phyloP scores from a whole-genome alignment of 2,113 vertebrate genomes.

The Dinomys branickii region DNA sequence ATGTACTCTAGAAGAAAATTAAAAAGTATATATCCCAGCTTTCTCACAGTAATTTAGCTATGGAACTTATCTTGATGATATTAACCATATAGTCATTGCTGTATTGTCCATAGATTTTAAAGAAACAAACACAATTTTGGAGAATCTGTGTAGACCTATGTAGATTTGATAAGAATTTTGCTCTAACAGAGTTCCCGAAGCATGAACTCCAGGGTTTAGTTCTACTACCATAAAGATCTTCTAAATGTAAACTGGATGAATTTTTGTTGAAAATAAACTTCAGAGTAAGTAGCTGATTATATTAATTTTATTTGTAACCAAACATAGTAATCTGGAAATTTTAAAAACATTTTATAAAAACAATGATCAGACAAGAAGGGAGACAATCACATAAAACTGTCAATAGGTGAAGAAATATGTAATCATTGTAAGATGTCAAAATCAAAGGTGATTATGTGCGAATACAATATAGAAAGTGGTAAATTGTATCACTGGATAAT shows the following conservation, averaged over 20 bases:
- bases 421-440: background rate
- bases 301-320: background rate
- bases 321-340: background rate
- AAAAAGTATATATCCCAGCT: background rate
- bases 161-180: background rate
- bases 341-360: background rate
- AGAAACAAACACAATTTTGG: background rate
- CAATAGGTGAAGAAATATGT: background rate
- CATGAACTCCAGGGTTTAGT: background rate
- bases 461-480: background rate
- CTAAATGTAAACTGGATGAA: background rate
- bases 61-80: background rate
- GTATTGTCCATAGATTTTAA: background rate
- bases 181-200: background rate
- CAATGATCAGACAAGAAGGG: background rate
- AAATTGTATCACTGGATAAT: background rate
- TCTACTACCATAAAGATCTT: background rate
- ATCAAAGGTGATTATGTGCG: background rate
- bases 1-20: background rate
- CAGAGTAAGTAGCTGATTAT: background rate
- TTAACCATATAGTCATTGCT: background rate
- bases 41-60: background rate
- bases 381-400: background rate
- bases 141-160: background rate
- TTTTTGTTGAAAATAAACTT: slow-evolving; percentile 12